phyloP scores from a whole-genome alignment of 2,113 vertebrate genomes.

The Piprites chloris region DNA sequence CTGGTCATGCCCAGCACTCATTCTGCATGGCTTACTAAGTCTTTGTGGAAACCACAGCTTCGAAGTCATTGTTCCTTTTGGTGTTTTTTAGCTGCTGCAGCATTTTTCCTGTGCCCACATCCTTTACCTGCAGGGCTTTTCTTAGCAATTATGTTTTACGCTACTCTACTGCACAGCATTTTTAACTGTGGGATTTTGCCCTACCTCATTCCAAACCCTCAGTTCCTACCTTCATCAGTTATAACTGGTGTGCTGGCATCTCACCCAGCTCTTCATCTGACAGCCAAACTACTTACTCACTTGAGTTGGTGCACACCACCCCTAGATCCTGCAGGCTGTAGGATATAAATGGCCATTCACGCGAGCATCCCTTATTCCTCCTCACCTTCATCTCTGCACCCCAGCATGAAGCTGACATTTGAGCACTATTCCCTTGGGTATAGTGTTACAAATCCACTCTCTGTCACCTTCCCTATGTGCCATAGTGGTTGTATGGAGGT shows the following conservation, averaged over 20 bases:
- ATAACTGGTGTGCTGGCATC: neutral
- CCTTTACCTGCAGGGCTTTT: conserved; percentile 32
- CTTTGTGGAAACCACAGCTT: conserved; percentile 19
- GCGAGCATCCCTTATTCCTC: neutral
- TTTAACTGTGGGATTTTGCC: conserved; percentile 16
- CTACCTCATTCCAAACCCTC: neutral
- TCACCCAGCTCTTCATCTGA: conserved; percentile 10
- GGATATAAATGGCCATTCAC: neutral
- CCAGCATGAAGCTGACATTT: neutral
- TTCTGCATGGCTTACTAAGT: neutral
- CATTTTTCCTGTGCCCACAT: conserved; percentile 17
- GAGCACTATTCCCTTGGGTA: neutral
- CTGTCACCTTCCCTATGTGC: neutral
- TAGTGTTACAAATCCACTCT: neutral
- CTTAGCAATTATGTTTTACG: neutral
- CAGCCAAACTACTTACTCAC: conserved; percentile 8
- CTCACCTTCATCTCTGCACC: neutral
- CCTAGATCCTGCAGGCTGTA: neutral
- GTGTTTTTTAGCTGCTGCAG: conserved; percentile 12
- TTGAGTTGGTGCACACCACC: neutral
- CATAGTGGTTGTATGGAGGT: fast-evolving
- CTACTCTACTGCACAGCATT: neutral
- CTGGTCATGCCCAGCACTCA: conserved; percentile 25
- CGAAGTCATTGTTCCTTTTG: neutral
- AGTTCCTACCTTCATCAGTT: neutral